These are phyloP conservation scores for Natrix natrix DNA, from an alignment of 2,797 vertebrate species.

Conservation along the genomic window DNA sequence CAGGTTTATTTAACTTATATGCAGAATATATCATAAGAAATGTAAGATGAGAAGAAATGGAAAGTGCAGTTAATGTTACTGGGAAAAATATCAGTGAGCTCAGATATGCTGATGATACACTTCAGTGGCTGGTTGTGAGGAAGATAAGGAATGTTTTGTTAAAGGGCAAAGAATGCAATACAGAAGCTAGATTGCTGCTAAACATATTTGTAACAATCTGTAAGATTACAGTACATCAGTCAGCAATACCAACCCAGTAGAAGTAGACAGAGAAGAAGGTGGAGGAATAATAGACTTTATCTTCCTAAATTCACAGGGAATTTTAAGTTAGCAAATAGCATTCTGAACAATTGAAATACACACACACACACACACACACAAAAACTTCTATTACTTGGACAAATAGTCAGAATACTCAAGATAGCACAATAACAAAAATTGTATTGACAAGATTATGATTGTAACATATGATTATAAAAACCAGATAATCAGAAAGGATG, in stretches of 20 bases:
- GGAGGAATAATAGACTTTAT: neutral
- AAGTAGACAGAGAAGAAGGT: neutral
- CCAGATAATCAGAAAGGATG: neutral
- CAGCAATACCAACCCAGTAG: neutral
- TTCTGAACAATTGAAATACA: neutral
- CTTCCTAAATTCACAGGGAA: neutral
- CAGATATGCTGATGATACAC: neutral
- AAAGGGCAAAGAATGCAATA: neutral
- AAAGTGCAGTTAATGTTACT: neutral
- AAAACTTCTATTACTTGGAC: neutral
- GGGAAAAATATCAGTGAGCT: neutral
- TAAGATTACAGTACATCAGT: neutral
- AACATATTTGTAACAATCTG: neutral
- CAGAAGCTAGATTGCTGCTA: neutral
- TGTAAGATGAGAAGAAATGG: neutral
- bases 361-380: too few species aligned
- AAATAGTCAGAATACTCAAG: neutral
- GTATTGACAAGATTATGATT: neutral
- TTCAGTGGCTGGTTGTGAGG: neutral
- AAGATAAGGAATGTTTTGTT: neutral
- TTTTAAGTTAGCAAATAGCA: neutral
- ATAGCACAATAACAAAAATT: neutral
- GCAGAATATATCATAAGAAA: neutral
- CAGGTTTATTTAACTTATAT: neutral
- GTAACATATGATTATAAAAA: neutral